Percentiles rank a stretch among this genome's conserved stretches.
Evolutionary conservation across 2,113 vertebrate species (phyloP).

Genomic region (Trematocara macrostoma): DNA sequence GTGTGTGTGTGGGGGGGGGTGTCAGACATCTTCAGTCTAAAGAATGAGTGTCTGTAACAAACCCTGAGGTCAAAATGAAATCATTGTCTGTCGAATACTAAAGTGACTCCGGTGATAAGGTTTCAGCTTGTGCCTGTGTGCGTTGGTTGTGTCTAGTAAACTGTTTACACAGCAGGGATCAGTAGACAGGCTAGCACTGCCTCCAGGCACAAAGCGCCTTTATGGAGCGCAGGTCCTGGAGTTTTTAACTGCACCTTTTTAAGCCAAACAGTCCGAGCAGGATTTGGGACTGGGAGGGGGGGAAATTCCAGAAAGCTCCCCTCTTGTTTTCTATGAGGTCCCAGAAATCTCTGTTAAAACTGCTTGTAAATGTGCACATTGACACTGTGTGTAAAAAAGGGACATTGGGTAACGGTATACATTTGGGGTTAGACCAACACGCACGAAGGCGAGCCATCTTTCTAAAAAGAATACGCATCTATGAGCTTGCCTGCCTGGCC

Average conservation of each 20-base stretch:
- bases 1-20: no score
- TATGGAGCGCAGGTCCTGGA: slow-evolving; percentile 25
- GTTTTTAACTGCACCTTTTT: slow-evolving; percentile 42
- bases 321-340: slow-evolving; percentile 13
- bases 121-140: slow-evolving; percentile 7
- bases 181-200: slow-evolving; percentile 22
- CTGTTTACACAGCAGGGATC: slow-evolving; percentile 50
- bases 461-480: slow-evolving; percentile 35
- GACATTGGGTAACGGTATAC: slow-evolving; percentile 5
- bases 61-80: neutral
- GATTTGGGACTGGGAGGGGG: slow-evolving; percentile 18
- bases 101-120: neutral
- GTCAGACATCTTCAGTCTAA: neutral
- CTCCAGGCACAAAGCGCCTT: slow-evolving; percentile 36
- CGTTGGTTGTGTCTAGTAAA: slow-evolving; percentile 27
- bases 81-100: slow-evolving; percentile 1
- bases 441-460: neutral
- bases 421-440: slow-evolving; percentile 35
- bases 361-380: slow-evolving; percentile 46
- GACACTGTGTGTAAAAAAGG: slow-evolving; percentile 47
- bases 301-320: slow-evolving; percentile 26
- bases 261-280: slow-evolving; percentile 51
- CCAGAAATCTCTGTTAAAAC: slow-evolving; percentile 21
- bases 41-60: neutral
- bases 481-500: slow-evolving; percentile 29